These are phyloP conservation scores for Drosophila antonietae DNA, from an alignment of 2,888 invertebrate species.

Conservation along the genomic window DNA sequence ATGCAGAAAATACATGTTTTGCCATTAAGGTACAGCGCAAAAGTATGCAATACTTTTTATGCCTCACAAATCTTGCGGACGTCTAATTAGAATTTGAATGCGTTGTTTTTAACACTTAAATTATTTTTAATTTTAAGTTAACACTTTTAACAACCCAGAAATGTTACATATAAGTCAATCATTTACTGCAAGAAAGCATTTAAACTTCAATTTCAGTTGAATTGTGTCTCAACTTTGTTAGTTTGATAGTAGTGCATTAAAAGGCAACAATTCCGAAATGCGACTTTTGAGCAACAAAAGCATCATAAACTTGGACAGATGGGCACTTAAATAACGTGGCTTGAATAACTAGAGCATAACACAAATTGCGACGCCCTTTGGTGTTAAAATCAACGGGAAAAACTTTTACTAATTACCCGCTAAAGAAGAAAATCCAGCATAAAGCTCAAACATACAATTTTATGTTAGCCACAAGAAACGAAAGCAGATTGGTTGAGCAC, in stretches of 20 bases:
- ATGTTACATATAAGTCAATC: background rate
- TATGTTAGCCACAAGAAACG: constrained; percentile 50
- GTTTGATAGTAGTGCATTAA: background rate
- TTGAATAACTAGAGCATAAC: constrained; percentile 2
- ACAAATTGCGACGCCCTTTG: constrained; percentile 6
- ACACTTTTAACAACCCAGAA: too few relatives aligned
- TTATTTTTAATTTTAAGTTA: too few relatives aligned
- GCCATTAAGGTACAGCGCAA: background rate
- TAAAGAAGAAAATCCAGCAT: constrained; percentile 45
- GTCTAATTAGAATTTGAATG: background rate
- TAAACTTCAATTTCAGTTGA: background rate
- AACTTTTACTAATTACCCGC: constrained; percentile 70
- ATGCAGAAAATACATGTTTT: background rate
- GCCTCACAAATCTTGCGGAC: too few relatives aligned
- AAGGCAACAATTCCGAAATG: background rate
- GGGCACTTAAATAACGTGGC: constrained; percentile 9
- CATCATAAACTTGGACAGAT: constrained; percentile 11
- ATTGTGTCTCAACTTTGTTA: constrained; percentile 5
- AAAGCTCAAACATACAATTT: constrained; percentile 47
- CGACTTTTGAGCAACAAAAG: constrained; percentile 5
- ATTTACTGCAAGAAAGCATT: background rate
- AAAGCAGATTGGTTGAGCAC: constrained; percentile 30
- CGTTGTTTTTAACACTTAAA: background rate
- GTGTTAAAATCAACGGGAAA: constrained; percentile 36
- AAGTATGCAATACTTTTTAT: background rate